phyloP scores from a whole-genome alignment of 2,113 vertebrate genomes.

The Salvelinus fontinalis region DNA sequence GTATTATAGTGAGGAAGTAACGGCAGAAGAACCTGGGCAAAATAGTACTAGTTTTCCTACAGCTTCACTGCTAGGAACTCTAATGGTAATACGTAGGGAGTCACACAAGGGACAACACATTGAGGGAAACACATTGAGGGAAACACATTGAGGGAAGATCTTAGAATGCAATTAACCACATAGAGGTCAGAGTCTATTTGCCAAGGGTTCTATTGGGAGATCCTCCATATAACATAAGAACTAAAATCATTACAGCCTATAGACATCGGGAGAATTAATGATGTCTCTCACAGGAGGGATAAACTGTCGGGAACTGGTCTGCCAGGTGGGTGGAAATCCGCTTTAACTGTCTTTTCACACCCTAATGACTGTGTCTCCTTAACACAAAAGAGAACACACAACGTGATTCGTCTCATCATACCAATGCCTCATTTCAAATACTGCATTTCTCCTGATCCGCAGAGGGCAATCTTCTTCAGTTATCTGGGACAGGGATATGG shows the following conservation, averaged over 20 bases:
- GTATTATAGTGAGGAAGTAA: no score
- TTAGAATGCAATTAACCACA: background rate
- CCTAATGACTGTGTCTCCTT: conserved; percentile 4
- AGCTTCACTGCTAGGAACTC: background rate
- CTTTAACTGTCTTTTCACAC: conserved; percentile 3
- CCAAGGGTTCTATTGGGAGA: background rate
- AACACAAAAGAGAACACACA: conserved; percentile 10
- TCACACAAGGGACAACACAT: background rate
- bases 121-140: background rate
- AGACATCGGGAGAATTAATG: conserved; percentile 1
- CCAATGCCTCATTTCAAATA: background rate
- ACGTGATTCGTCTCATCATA: conserved; percentile 5
- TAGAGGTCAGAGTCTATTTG: background rate
- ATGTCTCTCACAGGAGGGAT: background rate
- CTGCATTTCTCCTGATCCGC: conserved; percentile 11
- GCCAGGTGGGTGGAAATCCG: conserved; percentile 2
- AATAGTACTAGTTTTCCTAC: background rate
- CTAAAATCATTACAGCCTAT: background rate
- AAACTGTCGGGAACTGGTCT: background rate
- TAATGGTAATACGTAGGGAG: background rate
- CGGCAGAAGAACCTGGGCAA: background rate
- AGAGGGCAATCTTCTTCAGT: conserved; percentile 35
- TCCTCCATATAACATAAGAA: background rate
- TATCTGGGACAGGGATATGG: conserved; percentile 22
- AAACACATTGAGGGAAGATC: background rate